Evolutionary conservation across 2,888 invertebrate species (phyloP).

Genomic region (Rhagophthalmus giganteus): DNA sequence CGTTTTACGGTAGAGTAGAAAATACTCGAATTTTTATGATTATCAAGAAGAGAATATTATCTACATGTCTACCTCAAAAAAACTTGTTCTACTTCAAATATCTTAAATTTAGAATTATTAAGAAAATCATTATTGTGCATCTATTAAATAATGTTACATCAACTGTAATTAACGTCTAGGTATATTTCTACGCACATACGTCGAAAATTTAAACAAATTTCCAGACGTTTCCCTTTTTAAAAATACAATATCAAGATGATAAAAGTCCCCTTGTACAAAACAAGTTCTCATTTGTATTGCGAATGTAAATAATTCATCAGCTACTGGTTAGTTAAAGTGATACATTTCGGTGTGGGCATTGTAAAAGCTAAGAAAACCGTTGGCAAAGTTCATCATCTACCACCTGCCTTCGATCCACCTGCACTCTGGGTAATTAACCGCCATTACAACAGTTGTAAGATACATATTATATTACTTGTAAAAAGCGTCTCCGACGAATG

Average conservation of each 20-base stretch:
- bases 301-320: conserved; percentile 25
- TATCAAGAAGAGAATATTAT: too few relatives aligned
- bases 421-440: conserved; percentile 24
- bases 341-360: conserved; percentile 15
- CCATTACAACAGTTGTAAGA: conserved; percentile 22
- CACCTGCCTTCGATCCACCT: conserved; percentile 29
- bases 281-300: conserved; percentile 19
- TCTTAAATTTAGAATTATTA: too few relatives aligned
- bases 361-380: conserved; percentile 26
- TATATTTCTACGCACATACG: neutral
- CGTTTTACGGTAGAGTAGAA: too few relatives aligned
- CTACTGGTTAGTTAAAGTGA: conserved; percentile 16
- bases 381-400: conserved; percentile 24
- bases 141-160: too few relatives aligned
- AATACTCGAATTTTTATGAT: too few relatives aligned
- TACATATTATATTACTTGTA: conserved; percentile 1
- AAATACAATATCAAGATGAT: neutral
- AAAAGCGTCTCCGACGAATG: conserved; percentile 5
- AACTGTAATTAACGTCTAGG: neutral
- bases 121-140: too few relatives aligned
- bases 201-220: neutral
- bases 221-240: neutral
- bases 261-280: conserved; percentile 2
- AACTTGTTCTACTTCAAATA: too few relatives aligned
- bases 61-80: too few relatives aligned